Evolutionary conservation across 2,888 invertebrate species (phyloP).

Genomic region (Dioctria linearis): DNA sequence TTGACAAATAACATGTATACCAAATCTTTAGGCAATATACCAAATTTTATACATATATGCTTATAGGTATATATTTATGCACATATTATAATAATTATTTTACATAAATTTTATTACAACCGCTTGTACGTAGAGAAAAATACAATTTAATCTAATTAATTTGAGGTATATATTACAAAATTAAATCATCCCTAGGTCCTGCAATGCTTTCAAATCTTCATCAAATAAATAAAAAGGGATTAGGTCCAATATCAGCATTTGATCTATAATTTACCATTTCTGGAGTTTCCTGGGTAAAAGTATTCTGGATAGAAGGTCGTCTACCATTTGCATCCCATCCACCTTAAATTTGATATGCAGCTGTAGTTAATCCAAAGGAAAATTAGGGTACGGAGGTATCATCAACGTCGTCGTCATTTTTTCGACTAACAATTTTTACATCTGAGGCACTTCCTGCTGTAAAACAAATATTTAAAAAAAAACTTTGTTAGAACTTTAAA

Average conservation of each 20-base stretch:
- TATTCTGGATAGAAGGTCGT: constrained; percentile 73
- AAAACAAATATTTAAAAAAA: too few species aligned
- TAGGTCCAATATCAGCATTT: constrained; percentile 75
- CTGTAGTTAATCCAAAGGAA: constrained; percentile 64
- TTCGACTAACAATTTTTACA: neutral
- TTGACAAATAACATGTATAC: too few species aligned
- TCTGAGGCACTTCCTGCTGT: neutral
- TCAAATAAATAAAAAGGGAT: constrained; percentile 76
- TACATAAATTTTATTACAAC: too few species aligned
- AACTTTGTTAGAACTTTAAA: too few species aligned
- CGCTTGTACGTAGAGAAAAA: too few species aligned
- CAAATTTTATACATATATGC: too few species aligned
- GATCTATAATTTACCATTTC: constrained; percentile 70
- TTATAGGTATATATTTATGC: too few species aligned
- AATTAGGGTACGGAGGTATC: constrained; percentile 62
- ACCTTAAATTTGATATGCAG: constrained; percentile 65
- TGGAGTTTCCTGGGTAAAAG: constrained; percentile 66
- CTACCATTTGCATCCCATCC: constrained; percentile 70
- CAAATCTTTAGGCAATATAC: too few species aligned
- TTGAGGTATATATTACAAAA: too few species aligned
- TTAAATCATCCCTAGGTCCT: constrained; percentile 72
- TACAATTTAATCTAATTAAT: too few species aligned
- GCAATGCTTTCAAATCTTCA: constrained; percentile 74
- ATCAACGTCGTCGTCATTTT: constrained; percentile 59
- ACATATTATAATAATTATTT: too few species aligned